Conservation (phyloP, 1,140 invertebrate genomes). For the Monochamus saltuarius region DNA sequence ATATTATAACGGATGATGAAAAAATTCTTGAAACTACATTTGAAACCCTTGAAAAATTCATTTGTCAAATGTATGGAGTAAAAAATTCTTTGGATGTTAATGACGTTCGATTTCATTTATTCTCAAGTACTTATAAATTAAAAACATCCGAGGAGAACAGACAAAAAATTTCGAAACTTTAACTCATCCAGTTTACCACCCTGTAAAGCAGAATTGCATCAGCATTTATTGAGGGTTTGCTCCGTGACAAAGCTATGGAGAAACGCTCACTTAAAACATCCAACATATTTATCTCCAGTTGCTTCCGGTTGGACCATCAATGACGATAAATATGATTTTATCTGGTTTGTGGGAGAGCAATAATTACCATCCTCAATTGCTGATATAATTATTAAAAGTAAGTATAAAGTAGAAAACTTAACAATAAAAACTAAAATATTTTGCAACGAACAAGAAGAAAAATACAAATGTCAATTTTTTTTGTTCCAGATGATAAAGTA, state of each 20-base stretch:
- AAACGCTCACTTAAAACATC: slow-evolving; percentile 24
- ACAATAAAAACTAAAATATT: background rate
- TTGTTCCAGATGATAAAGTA: slow-evolving; percentile 18
- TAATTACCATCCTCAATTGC: slow-evolving; percentile 19
- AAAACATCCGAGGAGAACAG: slow-evolving; percentile 13
- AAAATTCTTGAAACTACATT: background rate
- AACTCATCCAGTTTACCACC: slow-evolving; percentile 23
- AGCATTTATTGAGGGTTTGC: slow-evolving; percentile 20
- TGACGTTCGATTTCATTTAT: slow-evolving; percentile 21
- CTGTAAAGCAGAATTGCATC: slow-evolving; percentile 22
- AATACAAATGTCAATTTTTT: slow-evolving; percentile 7
- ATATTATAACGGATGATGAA: background rate
- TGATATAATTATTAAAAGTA: slow-evolving; percentile 21
- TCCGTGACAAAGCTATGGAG: slow-evolving; percentile 24
- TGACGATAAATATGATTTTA: slow-evolving; percentile 22
- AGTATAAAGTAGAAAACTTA: slow-evolving; percentile 12
- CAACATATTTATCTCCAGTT: slow-evolving; percentile 13
- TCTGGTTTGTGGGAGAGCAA: slow-evolving; percentile 23
- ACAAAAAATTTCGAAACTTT: slow-evolving; percentile 16
- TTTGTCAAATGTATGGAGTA: slow-evolving; percentile 22
- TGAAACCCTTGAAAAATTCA: slow-evolving; percentile 15
- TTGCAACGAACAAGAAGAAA: background rate
- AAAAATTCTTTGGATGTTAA: slow-evolving; percentile 15
- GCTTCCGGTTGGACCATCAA: slow-evolving; percentile 20
- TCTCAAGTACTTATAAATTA: slow-evolving; percentile 20